Evolutionary conservation across 2,888 invertebrate species (phyloP).

Genomic region (Agrotis segetum): DNA sequence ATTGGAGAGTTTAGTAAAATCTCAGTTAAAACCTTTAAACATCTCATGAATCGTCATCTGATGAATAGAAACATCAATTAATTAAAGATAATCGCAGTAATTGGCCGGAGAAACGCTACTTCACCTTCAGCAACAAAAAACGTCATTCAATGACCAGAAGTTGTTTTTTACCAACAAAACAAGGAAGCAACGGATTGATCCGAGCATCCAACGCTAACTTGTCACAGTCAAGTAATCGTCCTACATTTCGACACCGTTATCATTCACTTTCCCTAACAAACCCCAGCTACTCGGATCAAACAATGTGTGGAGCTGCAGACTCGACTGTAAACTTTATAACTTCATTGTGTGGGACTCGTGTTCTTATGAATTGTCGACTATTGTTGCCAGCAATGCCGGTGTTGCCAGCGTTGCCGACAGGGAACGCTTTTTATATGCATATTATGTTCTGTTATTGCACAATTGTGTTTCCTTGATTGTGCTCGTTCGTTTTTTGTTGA

Average conservation of each 20-base stretch:
- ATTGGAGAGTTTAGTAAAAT: conserved; percentile 12
- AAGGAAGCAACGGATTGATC: conserved; percentile 58
- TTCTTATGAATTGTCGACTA: conserved; percentile 69
- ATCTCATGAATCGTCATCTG: neutral
- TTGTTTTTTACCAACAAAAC: conserved; percentile 50
- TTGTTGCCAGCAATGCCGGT: conserved; percentile 62
- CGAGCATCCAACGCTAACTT: conserved; percentile 34
- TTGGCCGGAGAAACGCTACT: conserved; percentile 30
- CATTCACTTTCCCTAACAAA: conserved; percentile 58
- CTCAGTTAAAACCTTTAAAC: neutral
- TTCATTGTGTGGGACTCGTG: conserved; percentile 60
- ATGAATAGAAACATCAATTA: neutral
- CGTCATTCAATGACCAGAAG: conserved; percentile 24
- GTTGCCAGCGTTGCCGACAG: conserved; percentile 60
- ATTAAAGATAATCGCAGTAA: neutral
- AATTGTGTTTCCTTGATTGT: conserved; percentile 69
- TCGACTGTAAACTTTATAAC: conserved; percentile 62
- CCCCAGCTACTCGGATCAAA: conserved; percentile 46
- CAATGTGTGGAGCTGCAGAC: conserved; percentile 54
- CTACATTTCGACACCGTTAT: conserved; percentile 60
- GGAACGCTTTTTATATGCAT: conserved; percentile 64
- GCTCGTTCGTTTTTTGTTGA: conserved; percentile 25
- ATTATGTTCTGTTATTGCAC: conserved; percentile 65
- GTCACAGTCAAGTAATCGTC: conserved; percentile 57
- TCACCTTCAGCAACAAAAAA: conserved; percentile 42